Evolutionary conservation across 2,888 invertebrate species (phyloP).

Genomic region (Smittia sp.): DNA sequence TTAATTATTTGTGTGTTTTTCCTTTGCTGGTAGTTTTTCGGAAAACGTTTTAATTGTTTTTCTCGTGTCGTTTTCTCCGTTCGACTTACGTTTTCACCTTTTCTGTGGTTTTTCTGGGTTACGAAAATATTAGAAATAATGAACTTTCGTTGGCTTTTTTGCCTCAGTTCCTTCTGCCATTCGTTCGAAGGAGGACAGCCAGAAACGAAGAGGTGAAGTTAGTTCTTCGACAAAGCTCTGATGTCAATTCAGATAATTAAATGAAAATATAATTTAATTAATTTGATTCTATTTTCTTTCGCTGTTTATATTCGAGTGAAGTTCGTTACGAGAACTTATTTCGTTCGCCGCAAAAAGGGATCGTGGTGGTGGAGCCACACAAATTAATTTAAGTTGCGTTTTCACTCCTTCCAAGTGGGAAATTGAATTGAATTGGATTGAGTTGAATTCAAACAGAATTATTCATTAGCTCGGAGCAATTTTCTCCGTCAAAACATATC

Average conservation of each 20-base stretch:
- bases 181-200: background rate
- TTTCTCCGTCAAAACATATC: no score
- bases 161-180: background rate
- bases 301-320: no score
- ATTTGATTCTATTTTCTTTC: conserved; percentile 27
- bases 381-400: no score
- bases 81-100: background rate
- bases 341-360: no score
- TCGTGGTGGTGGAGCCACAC: no score
- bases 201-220: background rate
- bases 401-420: no score
- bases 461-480: no score
- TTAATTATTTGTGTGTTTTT: conserved; percentile 41
- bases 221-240: background rate
- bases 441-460: no score
- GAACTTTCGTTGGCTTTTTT: conserved; percentile 26
- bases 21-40: conserved; percentile 2
- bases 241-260: conserved; percentile 37
- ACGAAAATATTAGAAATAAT: conserved; percentile 38
- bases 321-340: no score
- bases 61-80: conserved; percentile 24
- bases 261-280: conserved; percentile 40
- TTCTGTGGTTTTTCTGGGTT: background rate
- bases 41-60: conserved; percentile 41
- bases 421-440: no score